Percentiles rank a stretch among this genome's conserved stretches.
Evolutionary conservation across 2,888 invertebrate species (phyloP).

Genomic region (Toxonevra muliebris): DNA sequence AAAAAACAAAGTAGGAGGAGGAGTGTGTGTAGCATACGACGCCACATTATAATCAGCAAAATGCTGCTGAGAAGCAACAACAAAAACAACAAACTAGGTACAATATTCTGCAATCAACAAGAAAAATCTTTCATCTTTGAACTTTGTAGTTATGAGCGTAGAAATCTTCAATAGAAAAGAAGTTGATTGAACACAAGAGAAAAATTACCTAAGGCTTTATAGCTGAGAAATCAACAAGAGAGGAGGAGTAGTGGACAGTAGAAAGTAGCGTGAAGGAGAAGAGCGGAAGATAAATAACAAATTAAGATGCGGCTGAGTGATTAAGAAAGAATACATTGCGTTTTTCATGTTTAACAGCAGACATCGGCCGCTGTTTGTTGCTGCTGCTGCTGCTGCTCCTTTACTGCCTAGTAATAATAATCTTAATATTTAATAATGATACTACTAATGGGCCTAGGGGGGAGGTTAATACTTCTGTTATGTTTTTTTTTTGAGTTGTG

Average conservation of each 20-base stretch:
- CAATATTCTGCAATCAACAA: conserved; percentile 18
- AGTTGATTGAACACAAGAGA: not conserved
- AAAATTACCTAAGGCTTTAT: not conserved
- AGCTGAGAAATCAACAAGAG: conserved; percentile 14
- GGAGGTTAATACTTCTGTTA: conserved; percentile 12
- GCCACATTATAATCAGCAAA: not conserved
- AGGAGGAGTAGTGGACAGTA: too few relatives aligned
- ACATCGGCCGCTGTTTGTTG: not conserved
- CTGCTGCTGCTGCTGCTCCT: conserved; percentile 21
- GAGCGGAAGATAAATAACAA: conserved; percentile 13
- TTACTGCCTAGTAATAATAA: not conserved
- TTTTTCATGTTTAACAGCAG: not conserved
- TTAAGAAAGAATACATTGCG: conserved; percentile 13
- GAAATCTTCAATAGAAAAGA: not conserved
- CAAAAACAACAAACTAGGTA: conserved; percentile 1
- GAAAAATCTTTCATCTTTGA: conserved; percentile 30
- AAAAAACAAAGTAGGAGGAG: too few relatives aligned
- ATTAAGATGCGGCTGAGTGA: conserved; percentile 27
- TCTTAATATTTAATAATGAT: not conserved
- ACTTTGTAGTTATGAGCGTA: conserved; percentile 16
- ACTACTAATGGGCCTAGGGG: conserved; percentile 28
- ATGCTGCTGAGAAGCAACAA: not conserved
- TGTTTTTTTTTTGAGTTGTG: not conserved
- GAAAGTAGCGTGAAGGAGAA: too few relatives aligned
- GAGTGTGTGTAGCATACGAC: too few relatives aligned